Evolutionary conservation across 2,797 vertebrate genomes (phyloP), one percentile per base, ranked within the genome.

Genomic region (Macrochelys suwanniensis): DNA sequence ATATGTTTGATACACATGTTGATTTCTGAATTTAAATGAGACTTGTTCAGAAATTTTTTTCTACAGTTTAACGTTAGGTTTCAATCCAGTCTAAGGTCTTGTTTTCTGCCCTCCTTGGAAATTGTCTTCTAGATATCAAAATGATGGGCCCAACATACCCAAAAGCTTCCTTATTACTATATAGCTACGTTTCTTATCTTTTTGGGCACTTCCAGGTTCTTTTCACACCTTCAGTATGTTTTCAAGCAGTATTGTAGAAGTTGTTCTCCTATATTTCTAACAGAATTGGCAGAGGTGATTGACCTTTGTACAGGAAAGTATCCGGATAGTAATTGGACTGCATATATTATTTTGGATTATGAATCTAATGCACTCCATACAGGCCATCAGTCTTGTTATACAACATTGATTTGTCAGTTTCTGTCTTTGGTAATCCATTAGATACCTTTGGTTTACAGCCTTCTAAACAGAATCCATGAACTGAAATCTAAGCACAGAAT

Each of bases 21-120:
- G 31, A 51, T 82, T 15, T 82, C 90, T 84, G 37, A 61, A 86
- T 93, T 79, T 88, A 87, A 91, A n/a, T 71, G 2, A 61, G 74
- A 53, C 16, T 65, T 77, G 25, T 1, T 25, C 68, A 25, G 68
- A 71, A 71, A 6, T 21, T 71, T 42, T 59, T 37, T 42, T 71
- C 68, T 71, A 42, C 5, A 5, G 21, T 71, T 71, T 71, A 37
- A 37, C 65, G 25, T 71, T 71, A 71, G 21, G 15, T 82, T 84
- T 21, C 6, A 61, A 19, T 82, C 26, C 42, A 15, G 74, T 8
- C 47, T 47, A 92, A 84, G 37, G 6, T 7, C 23, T 90, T 53
- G 15, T 82, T 89, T 93, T 84, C 10, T 85, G 19, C 8, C 31
- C 83, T 25, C 47, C 4, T 1, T 1, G 11, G 33, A 80, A 51